Evolutionary conservation across 2,797 vertebrate genomes (phyloP), one percentile per base, ranked within the genome.

Genomic region (Intellagama lesueurii): DNA sequence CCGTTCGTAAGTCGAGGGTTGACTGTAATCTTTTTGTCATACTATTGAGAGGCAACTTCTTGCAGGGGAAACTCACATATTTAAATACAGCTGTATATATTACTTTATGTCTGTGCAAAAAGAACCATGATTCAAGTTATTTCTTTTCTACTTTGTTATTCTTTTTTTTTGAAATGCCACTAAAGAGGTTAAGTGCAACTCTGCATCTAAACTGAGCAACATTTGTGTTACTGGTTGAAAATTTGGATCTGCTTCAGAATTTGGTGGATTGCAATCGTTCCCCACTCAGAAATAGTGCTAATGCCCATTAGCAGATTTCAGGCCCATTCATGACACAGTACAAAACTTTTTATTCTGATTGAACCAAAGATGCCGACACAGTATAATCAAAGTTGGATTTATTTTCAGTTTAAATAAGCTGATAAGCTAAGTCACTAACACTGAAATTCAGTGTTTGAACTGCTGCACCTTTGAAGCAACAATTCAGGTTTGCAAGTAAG

Each of bases 371-470:
- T 56, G 16, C 24, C 17, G 26, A 7, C 24, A 60, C 56, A 81
- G 30, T 60, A 19, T 7, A 35, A 40, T 7, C 2, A 68, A 44
- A 68, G 3, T 44, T 81, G 52, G 30, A 83, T 88, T 30, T 80
- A 2, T 78, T 68, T 40, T 85, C 0, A 0, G 8, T 56, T 79
- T 0, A 0, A 47, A 89, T 66, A 81, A 1, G 3, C 73, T 49
- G 40, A 40, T 19, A 90, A 91, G 26, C 11, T 92, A 92, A 88
- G 68, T 0, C 12, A 0, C 75, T 80, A 76, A 73, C 52, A 5
- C 35, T 22, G 8, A 87, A 76, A 26, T 16, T 64, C 5, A 83
- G 19, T 0, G 0, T 2, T 56, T 87, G 7, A 88, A 88, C 7
- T 32, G n/a, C 5, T 77, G 75, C 19, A 9, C 22, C 40, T 44